Percentiles rank a stretch among this genome's conserved stretches.
Conservation (phyloP, 2,888 invertebrate species). For the Aleiodes leptofemur region DNA sequence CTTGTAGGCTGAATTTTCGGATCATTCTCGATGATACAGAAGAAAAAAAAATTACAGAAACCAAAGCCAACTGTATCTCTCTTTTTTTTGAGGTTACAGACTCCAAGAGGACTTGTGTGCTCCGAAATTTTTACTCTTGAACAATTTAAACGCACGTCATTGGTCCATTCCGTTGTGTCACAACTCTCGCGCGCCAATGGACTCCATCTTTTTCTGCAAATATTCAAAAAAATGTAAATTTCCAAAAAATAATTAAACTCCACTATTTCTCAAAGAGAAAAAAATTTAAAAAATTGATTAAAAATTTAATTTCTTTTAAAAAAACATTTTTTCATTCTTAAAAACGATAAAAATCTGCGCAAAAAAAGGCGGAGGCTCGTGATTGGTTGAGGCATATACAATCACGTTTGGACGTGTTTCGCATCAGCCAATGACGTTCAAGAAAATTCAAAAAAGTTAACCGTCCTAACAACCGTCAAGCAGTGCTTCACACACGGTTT, state of each 20-base stretch:
- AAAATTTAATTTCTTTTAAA: not conserved
- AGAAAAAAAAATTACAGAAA: not conserved
- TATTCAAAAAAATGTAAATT: too few species aligned
- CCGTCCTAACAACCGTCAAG: constrained; percentile 37
- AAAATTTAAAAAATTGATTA: not conserved
- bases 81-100: constrained; percentile 4
- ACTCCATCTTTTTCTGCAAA: too few species aligned
- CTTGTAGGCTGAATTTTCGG: not conserved
- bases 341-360: not conserved
- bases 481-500: not conserved
- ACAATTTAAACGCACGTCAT: too few species aligned
- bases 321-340: not conserved
- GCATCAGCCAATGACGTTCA: not conserved
- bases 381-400: not conserved
- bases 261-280: not conserved
- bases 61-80: not conserved
- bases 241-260: too few species aligned
- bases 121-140: too few species aligned
- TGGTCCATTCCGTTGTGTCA: too few species aligned
- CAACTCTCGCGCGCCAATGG: too few species aligned
- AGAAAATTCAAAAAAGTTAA: constrained; percentile 20
- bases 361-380: too few species aligned
- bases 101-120: not conserved
- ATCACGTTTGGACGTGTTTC: constrained; percentile 13
- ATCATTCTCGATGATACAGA: constrained; percentile 13